Evolutionary conservation across 2,113 vertebrate genomes (phyloP).

Genomic region (Dipodomys ordii): DNA sequence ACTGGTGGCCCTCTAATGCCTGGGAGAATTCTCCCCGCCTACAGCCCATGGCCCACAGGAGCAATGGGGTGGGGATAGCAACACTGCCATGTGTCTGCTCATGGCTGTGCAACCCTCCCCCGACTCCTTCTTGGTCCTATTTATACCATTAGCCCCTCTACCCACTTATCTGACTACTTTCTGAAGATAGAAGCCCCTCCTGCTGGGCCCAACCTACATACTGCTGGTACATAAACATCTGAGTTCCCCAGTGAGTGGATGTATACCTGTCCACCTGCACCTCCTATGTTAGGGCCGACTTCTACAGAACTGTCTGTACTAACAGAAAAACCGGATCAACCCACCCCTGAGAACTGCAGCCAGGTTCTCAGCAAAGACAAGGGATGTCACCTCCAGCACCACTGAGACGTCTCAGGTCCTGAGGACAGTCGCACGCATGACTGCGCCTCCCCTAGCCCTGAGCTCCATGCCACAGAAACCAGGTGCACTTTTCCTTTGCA

Average conservation of each 20-base stretch:
- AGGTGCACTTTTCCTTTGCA: accelerated
- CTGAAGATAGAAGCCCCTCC: not conserved
- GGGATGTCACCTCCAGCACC: not conserved
- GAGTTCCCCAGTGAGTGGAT: no score
- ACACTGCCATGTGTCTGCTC: not conserved
- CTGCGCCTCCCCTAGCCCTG: not conserved
- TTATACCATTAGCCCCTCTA: not conserved
- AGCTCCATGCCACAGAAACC: not conserved
- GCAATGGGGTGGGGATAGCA: no score
- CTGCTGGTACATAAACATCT: not conserved
- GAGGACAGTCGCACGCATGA: accelerated
- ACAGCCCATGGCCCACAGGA: no score
- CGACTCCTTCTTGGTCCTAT: not conserved
- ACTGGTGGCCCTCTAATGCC: not conserved
- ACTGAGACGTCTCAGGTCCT: no score
- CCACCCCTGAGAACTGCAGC: not conserved
- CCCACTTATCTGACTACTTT: not conserved
- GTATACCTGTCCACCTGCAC: not conserved
- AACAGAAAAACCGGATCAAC: no score
- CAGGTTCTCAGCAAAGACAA: not conserved
- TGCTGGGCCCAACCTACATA: not conserved
- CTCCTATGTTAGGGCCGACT: not conserved
- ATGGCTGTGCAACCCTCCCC: not conserved
- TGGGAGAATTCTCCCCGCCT: not conserved
- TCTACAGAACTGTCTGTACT: not conserved